These are phyloP conservation scores for Poeciliopsis infans DNA, from an alignment of 2,797 vertebrate species.

Conservation along the genomic window DNA sequence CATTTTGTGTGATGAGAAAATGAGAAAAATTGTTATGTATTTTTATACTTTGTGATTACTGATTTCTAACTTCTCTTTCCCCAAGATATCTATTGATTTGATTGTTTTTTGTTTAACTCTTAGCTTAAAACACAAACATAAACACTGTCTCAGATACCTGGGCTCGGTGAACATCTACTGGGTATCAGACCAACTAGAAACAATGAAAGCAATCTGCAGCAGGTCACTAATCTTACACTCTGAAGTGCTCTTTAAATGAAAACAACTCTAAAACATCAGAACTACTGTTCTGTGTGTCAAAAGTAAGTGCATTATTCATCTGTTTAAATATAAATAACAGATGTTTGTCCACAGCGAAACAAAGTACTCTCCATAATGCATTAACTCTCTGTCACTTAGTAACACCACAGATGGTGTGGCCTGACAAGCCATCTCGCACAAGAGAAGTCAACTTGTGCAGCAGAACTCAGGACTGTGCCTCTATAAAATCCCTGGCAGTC, in stretches of 20 bases:
- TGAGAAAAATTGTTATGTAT: neutral
- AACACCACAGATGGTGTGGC: conserved; percentile 45
- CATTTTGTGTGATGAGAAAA: neutral
- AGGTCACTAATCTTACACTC: neutral
- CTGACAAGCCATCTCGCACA: conserved; percentile 40
- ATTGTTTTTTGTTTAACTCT: neutral
- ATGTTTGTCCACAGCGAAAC: conserved; percentile 32
- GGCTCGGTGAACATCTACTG: neutral
- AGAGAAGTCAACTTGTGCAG: conserved; percentile 40
- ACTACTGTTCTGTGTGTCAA: conserved; percentile 13
- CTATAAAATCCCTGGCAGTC: conserved; percentile 39
- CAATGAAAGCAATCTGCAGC: neutral
- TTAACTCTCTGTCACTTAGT: conserved; percentile 46
- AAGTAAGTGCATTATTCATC: conserved; percentile 28
- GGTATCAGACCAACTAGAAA: no score
- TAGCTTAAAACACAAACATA: conserved; percentile 1
- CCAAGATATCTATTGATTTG: neutral
- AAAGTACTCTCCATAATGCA: conserved; percentile 39
- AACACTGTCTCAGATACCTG: neutral
- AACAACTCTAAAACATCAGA: neutral
- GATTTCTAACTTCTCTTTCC: neutral
- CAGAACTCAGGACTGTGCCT: conserved; percentile 41
- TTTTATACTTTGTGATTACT: neutral
- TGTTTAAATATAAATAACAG: conserved; percentile 35
- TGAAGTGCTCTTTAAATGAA: conserved; percentile 2